Evolutionary conservation across 1,140 invertebrate genomes (phyloP), one percentile per base, ranked within the genome.

Genomic region (Campoletis sonorensis): DNA sequence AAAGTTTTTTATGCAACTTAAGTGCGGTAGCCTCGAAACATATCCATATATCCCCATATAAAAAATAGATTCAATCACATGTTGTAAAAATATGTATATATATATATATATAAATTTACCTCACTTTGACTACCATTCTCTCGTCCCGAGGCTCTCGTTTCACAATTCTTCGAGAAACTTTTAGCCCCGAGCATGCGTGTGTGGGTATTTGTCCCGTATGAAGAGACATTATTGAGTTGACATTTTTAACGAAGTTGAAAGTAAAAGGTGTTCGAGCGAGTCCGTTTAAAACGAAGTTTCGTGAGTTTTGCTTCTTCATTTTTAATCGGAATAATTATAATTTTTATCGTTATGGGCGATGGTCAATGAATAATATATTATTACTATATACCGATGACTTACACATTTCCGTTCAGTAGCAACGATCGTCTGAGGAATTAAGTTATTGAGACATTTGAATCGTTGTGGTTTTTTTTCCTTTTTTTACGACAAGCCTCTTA

Each of bases 241-340:
- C 68, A 71, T 71, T 71, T 71, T 71, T 71, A 71, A 71, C 68
- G 68, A 71, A 71, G 4, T 13, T 71, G 68, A 71, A 71, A 71
- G 68, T 71, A 71, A 71, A 71, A 71, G 68, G 68, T 71, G 33
- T 71, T n/a, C 64, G 27, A 26, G 18, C 30, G 33, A 71, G 33
- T 11, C 7, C 18, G 33, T 37, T n/a, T 58, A 15, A 37, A 68
- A 18, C 4, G 10, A 71, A 71, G 33, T 18, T 71, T 71, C 68
- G 2, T 71, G 18, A 58, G 18, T 71, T 33, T 37, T 30, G 18
- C 30, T n/a, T 71, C 15, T 71, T 30, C 30, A 37, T 18, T n/a
- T 71, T 71, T 33, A 18, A 26, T 26, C 33, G 26, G 18, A 33
- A 33, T 3, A 71, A 40, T 71, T 71, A 1, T 40, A 71, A 37